These are phyloP conservation scores for Drosophila seclusa DNA, from an alignment of 2,888 invertebrate species.

Conservation along the genomic window DNA sequence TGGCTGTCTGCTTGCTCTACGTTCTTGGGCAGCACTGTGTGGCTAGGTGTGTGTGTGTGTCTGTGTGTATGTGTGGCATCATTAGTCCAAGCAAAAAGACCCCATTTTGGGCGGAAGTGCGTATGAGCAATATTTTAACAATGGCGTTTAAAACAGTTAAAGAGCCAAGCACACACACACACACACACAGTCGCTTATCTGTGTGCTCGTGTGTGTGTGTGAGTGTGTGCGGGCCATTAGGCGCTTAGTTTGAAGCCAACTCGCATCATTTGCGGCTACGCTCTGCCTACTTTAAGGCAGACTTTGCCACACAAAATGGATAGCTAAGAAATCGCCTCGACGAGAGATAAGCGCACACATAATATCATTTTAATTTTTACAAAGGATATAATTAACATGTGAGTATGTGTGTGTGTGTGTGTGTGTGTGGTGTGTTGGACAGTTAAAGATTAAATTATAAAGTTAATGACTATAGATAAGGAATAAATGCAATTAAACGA, in stretches of 20 bases:
- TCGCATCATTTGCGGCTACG: slow-evolving; percentile 60
- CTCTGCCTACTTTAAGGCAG: slow-evolving; percentile 58
- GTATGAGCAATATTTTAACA: slow-evolving; percentile 83
- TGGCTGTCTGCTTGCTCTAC: slow-evolving; percentile 32
- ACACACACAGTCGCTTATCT: slow-evolving; percentile 26
- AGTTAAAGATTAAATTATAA: neutral
- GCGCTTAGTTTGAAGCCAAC: slow-evolving; percentile 61
- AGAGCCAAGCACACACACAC: slow-evolving; percentile 54
- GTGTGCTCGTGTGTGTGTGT: slow-evolving; percentile 18
- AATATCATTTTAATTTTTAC: slow-evolving; percentile 68
- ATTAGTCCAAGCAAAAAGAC: slow-evolving; percentile 76
- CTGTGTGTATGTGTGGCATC: slow-evolving; percentile 47
- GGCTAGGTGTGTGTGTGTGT: neutral
- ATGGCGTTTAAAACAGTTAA: slow-evolving; percentile 83
- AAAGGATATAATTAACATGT: slow-evolving; percentile 65
- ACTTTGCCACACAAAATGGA: neutral
- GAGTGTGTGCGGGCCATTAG: slow-evolving; percentile 67
- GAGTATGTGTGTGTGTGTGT: neutral
- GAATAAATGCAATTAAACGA: neutral
- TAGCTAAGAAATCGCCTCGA: slow-evolving; percentile 8
- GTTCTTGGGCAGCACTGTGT: slow-evolving; percentile 57
- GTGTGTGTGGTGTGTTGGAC: neutral
- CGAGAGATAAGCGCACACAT: slow-evolving; percentile 70
- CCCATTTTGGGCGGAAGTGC: slow-evolving; percentile 78
- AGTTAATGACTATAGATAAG: neutral